phyloP scores from a whole-genome alignment of 1,140 invertebrate genomes.

The Formica selysi region DNA sequence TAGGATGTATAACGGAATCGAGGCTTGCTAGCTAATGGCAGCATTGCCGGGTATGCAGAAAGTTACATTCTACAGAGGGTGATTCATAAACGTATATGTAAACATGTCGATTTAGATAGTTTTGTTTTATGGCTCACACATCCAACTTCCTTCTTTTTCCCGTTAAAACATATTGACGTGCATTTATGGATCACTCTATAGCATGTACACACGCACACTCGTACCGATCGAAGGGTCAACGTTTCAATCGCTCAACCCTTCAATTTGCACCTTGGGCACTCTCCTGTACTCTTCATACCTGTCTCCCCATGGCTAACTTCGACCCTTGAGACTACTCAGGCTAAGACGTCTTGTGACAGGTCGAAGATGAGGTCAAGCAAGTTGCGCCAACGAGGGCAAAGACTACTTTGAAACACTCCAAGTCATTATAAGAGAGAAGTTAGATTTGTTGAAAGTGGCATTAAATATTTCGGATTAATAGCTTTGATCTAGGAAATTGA shows the following conservation, averaged over 20 bases:
- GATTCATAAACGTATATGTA: neutral
- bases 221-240: neutral
- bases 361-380: conserved; percentile 47
- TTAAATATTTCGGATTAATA: conserved; percentile 5
- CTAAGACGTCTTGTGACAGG: conserved; percentile 28
- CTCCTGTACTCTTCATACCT: conserved; percentile 7
- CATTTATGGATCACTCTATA: conserved; percentile 18
- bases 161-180: neutral
- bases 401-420: conserved; percentile 26
- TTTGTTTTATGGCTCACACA: neutral
- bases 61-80: conserved; percentile 21
- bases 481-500: conserved; percentile 24
- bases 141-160: neutral
- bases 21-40: conserved; percentile 38
- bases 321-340: conserved; percentile 36
- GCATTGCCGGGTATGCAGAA: neutral
- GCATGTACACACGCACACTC: neutral
- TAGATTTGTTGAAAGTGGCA: conserved; percentile 5
- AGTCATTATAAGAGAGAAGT: conserved; percentile 32
- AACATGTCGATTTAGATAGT: neutral
- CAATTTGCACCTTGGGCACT: conserved; percentile 33
- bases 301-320: conserved; percentile 21
- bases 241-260: conserved; percentile 34
- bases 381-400: conserved; percentile 30
- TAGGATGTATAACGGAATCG: conserved; percentile 53